A percentile compares a stretch with the other conserved stretches of the same genome.
These are phyloP conservation scores for Amblyjoppa fuscipennis DNA, from an alignment of 2,888 invertebrate genomes.

Conservation along the genomic window DNA sequence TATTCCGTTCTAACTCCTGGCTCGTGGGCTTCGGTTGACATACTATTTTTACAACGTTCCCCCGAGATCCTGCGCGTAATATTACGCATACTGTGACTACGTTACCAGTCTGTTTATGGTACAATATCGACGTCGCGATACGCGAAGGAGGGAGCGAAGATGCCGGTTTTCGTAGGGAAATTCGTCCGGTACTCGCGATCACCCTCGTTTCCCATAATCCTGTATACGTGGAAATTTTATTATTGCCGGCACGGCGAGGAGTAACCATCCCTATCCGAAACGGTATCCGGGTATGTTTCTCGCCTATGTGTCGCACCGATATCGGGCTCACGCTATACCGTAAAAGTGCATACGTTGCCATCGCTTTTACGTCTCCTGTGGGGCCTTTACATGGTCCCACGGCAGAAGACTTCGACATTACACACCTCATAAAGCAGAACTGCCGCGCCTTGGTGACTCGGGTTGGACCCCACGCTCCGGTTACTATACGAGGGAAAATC, in stretches of 20 bases:
- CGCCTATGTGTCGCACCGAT: slow-evolving; percentile 13
- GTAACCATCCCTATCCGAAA: slow-evolving; percentile 48
- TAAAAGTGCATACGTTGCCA: slow-evolving; percentile 78
- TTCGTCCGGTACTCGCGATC: slow-evolving; percentile 53
- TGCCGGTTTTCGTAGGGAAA: slow-evolving; percentile 57
- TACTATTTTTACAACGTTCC: slow-evolving; percentile 45
- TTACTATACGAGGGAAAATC: slow-evolving; percentile 11
- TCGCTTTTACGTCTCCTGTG: slow-evolving; percentile 84
- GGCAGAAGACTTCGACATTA: slow-evolving; percentile 76
- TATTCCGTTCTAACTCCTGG: slow-evolving; percentile 5
- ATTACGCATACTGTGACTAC: slow-evolving; percentile 39
- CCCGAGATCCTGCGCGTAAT: slow-evolving; percentile 48
- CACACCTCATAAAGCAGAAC: slow-evolving; percentile 83
- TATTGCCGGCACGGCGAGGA: slow-evolving; percentile 71
- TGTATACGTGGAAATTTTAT: slow-evolving; percentile 76
- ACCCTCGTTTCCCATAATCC: slow-evolving; percentile 61
- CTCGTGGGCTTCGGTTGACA: slow-evolving; percentile 35
- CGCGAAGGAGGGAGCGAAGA: slow-evolving; percentile 4
- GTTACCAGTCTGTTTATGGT: background rate
- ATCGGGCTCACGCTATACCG: slow-evolving; percentile 65
- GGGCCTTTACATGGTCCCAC: slow-evolving; percentile 78
- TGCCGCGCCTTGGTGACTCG: slow-evolving; percentile 54
- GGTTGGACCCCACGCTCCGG: slow-evolving; percentile 10
- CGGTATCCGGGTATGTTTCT: slow-evolving; percentile 22
- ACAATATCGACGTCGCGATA: slow-evolving; percentile 39